Base-by-base conservation (phyloP, 2,797 vertebrate species). In the Propithecus perrieri region DNA sequence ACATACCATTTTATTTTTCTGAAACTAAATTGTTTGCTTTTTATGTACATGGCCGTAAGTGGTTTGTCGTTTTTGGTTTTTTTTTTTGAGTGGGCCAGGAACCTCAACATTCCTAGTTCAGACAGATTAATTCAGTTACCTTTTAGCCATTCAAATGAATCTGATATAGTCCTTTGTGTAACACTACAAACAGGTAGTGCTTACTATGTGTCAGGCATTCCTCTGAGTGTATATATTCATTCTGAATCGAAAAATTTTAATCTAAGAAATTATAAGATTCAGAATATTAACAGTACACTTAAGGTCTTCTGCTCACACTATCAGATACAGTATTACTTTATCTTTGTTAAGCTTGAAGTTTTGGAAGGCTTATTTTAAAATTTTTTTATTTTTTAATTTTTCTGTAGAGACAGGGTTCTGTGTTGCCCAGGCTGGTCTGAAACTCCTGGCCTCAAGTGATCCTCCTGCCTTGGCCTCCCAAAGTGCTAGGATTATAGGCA, bases 321-420 rank as follows among this genome's bases (percentile, higher is more conserved):
- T 41, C 59, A n/a, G 41, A 48, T 83, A 26, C 2, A 43, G 1
- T 85, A 67, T 48, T 12, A 35, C 30, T 85, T 85, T 57, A 87
- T 89, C 59, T 96, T 81, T 83, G 53, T 28, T 91, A 89, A 80
- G 28, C n/a, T 86, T 93, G 53, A 95, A 53, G n/a, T 89, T 65
- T 46, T 67, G 48, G 53, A n/a, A 71, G 75, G 35, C 35, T 85
- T 71, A 41, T 53, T 63, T 50, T 24, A 28, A 72, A 46, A 17
- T 33, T 33, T 20, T 33, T 5, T 35, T 50, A 22, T 50, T 76
- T 78, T 75, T 38, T 35, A 28, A n/a, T 85, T 69, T 69, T 69
- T 38, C 67, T 69, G 4, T 30, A 53, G 48, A 76, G n/a, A 76
- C 74, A 35, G 20, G 48, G 33, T 53, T 46, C 43, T 74, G 4